Evolutionary conservation across 2,113 vertebrate species (phyloP), one percentile per base, ranked within the genome.

Genomic region (Syrrhaptes paradoxus): DNA sequence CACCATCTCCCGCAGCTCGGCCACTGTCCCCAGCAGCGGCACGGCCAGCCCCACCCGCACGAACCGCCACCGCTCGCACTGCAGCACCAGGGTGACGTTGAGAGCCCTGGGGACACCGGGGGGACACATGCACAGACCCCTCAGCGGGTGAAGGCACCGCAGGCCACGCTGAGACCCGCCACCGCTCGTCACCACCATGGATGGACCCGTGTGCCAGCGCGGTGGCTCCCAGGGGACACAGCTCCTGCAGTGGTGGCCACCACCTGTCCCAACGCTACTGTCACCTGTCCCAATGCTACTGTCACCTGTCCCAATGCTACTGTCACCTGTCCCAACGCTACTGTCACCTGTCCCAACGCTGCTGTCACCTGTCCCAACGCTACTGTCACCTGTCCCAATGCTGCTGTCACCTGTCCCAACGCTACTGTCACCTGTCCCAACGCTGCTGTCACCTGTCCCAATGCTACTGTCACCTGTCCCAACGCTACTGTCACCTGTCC

Each of bases 41-140:
- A 99, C 98, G 1, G 99, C 99, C 96, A 99, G 95, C 6, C 99
- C 99, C n/a, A 99, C 97, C 36, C 98, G 98, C 89, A 99, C 94
- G 77, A 98, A 99, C 78, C 97, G 96, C 94, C 98, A 97, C 83
- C 98, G 98, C 97, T 99, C 98, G 7, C 97, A 95, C 79, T 96
- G 98, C 97, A 99, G 99, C 89, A 98, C 99, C 97, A 99, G 97
- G 11, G 98, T 99, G 83, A 99, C 97, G 59, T 98, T 99, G 97
- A 99, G 93, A 66, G 99, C 97, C 94, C 99, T 99, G 97, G 22
- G 86, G 96, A 72, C 96, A 65, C 34, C 43, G 10, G 58, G 25
- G 32, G 22, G 22, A 1, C 31, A 10, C 29, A 26, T 19, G 6
- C 49, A 4, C 9, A 7, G 11, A 4, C 41, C 4, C 1, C 48